Evolutionary conservation across 2,888 invertebrate species (phyloP).

Genomic region (Dendrolimus houi): DNA sequence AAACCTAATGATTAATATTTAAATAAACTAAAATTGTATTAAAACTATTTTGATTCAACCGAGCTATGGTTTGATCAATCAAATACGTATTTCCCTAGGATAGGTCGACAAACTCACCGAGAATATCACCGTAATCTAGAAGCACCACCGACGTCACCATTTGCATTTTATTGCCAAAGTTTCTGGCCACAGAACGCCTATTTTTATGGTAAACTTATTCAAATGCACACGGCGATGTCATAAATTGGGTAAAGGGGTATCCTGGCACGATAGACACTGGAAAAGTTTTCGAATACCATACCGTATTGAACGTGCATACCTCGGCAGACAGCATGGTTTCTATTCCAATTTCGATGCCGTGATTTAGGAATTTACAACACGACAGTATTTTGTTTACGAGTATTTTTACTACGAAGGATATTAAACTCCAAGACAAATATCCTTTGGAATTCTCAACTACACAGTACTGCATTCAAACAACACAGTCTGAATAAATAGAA

Average conservation of each 20-base stretch:
- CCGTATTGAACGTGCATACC: conserved; percentile 1
- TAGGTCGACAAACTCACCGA: conserved; percentile 9
- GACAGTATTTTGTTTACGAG: conserved; percentile 11
- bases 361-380: conserved; percentile 11
- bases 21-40: background rate
- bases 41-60: background rate
- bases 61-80: background rate
- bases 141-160: conserved; percentile 57
- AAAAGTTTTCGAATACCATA: conserved; percentile 32
- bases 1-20: too few relatives aligned
- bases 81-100: conserved; percentile 1
- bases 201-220: conserved; percentile 74
- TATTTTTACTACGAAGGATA: conserved; percentile 3
- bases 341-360: conserved; percentile 15
- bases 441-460: background rate
- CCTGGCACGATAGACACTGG: conserved; percentile 49
- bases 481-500: background rate
- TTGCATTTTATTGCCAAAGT: conserved; percentile 74
- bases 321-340: conserved; percentile 19
- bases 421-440: background rate
- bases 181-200: conserved; percentile 63
- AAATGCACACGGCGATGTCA: conserved; percentile 64
- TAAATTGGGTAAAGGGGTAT: conserved; percentile 67
- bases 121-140: conserved; percentile 26
- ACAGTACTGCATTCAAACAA: background rate